Evolutionary conservation across 2,113 vertebrate species (phyloP).

Genomic region (Microcebus ravelobensis): DNA sequence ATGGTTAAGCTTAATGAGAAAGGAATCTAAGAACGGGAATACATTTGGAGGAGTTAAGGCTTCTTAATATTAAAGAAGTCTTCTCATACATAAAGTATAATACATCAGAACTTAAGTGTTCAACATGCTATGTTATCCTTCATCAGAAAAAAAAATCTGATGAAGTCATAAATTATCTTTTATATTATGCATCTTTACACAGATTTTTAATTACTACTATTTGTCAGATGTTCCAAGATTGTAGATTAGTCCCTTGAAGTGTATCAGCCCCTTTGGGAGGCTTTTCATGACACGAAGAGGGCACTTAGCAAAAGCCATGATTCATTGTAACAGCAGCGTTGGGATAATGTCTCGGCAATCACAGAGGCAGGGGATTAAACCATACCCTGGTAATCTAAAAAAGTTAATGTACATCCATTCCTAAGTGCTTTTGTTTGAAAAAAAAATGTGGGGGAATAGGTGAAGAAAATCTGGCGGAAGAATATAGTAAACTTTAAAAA

Average conservation of each 20-base stretch:
- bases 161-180: conserved; percentile 22
- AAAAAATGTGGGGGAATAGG: not conserved
- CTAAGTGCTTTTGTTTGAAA: not conserved
- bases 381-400: not conserved
- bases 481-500: not conserved
- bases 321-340: not conserved
- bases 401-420: not conserved
- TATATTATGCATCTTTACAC: not conserved
- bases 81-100: not conserved
- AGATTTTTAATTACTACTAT: conserved; percentile 10
- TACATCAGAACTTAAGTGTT: not conserved
- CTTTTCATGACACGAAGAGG: not conserved
- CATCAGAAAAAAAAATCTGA: not conserved
- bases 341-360: not conserved
- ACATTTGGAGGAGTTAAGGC: not conserved
- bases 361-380: not conserved
- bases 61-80: conserved; percentile 51
- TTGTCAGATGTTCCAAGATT: conserved; percentile 1
- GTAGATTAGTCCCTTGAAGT: not conserved
- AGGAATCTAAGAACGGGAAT: not conserved
- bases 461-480: not conserved
- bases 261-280: not conserved
- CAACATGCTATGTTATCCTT: not conserved
- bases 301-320: not conserved
- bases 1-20: conserved; percentile 38